These are phyloP conservation scores for Apteryx mantelli DNA, from an alignment of 2,113 vertebrate genomes.

Conservation along the genomic window DNA sequence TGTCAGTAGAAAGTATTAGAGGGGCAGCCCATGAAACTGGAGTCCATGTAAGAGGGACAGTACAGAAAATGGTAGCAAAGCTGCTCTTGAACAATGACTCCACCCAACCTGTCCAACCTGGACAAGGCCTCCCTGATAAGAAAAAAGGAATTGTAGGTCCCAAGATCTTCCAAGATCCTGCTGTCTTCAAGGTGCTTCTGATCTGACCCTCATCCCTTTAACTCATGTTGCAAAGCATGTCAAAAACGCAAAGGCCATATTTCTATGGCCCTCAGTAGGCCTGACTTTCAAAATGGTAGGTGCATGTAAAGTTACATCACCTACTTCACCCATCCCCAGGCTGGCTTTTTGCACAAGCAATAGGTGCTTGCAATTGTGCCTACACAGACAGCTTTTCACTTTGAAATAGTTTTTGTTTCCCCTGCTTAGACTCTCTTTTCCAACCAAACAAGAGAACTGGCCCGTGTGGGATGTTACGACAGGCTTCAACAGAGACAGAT, in stretches of 20 bases:
- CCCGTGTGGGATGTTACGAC: neutral
- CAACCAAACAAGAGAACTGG: neutral
- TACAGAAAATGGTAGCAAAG: neutral
- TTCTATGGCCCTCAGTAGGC: neutral
- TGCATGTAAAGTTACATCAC: neutral
- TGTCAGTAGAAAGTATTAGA: neutral
- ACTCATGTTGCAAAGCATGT: neutral
- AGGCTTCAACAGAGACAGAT: neutral
- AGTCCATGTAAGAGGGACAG: neutral
- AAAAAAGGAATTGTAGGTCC: neutral
- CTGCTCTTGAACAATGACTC: neutral
- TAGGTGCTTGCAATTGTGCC: neutral
- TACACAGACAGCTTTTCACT: neutral
- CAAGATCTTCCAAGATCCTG: neutral
- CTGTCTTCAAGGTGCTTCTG: neutral
- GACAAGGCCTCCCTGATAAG: rapidly evolving
- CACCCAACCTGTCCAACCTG: neutral
- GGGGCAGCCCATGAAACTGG: neutral
- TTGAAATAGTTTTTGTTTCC: neutral
- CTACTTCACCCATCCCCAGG: neutral
- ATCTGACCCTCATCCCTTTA: neutral
- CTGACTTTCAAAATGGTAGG: neutral
- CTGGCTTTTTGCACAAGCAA: neutral
- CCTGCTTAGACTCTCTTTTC: neutral
- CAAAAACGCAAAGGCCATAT: neutral